A percentile compares a stretch with the other conserved stretches of the same genome.
Conservation (phyloP, 1,140 invertebrate genomes). For the Carposina sasakii region DNA sequence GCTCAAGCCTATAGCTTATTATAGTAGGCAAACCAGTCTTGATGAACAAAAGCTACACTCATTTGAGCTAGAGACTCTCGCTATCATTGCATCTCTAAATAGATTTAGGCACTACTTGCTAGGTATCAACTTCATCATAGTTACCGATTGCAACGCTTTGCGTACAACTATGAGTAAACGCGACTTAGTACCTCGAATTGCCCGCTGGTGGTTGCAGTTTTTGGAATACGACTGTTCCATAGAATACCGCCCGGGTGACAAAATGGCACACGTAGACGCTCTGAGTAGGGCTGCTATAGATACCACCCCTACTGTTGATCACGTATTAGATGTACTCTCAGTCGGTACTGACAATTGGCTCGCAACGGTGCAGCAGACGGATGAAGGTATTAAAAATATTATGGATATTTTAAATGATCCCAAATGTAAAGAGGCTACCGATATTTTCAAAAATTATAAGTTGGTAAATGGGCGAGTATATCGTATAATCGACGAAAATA, state of each 20-base stretch:
- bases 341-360: neutral
- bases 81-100: slow-evolving; percentile 22
- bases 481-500: no score
- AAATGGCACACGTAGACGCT: slow-evolving; percentile 32
- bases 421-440: no score
- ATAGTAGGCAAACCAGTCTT: neutral
- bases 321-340: neutral
- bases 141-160: slow-evolving; percentile 22
- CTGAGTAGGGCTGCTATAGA: slow-evolving; percentile 21
- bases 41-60: slow-evolving; percentile 9
- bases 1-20: neutral
- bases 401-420: no score
- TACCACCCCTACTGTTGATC: neutral
- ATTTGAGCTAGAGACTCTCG: slow-evolving; percentile 21
- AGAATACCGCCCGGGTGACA: slow-evolving; percentile 18
- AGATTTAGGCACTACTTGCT: slow-evolving; percentile 34
- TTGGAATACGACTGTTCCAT: slow-evolving; percentile 33
- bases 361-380: neutral
- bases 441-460: no score
- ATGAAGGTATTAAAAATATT: no score
- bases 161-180: slow-evolving; percentile 29
- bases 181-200: slow-evolving; percentile 31
- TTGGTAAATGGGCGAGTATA: no score
- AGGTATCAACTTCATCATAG: slow-evolving; percentile 5
- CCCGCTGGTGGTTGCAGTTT: slow-evolving; percentile 40